Evolutionary conservation across 2,888 invertebrate genomes (phyloP).

Genomic region (Cheiracanthium punctorium): DNA sequence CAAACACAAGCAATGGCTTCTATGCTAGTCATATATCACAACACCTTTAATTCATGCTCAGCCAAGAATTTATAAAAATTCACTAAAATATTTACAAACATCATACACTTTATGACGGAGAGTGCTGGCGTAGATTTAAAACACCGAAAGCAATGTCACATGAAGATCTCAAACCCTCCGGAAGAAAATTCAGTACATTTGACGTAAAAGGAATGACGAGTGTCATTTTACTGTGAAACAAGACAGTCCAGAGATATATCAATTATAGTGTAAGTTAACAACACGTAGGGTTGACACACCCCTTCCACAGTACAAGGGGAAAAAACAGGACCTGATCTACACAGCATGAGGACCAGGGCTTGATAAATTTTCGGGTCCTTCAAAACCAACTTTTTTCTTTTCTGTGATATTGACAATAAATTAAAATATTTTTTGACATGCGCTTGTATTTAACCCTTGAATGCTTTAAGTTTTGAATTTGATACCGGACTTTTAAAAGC

Average conservation of each 20-base stretch:
- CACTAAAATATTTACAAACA: conserved; percentile 58
- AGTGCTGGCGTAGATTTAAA: conserved; percentile 26
- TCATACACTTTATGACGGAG: conserved; percentile 8
- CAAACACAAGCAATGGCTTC: conserved; percentile 46
- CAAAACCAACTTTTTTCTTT: no score
- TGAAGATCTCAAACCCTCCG: not conserved
- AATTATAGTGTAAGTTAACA: not conserved
- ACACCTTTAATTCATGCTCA: conserved; percentile 48
- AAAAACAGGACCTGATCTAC: no score
- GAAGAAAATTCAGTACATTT: not conserved
- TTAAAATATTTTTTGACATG: no score
- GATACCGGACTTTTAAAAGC: no score
- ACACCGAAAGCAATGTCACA: conserved; percentile 35
- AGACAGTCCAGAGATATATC: not conserved
- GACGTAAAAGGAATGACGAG: not conserved
- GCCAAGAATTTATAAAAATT: conserved; percentile 39
- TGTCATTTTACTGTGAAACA: not conserved
- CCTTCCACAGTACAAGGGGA: no score
- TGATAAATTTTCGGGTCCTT: no score
- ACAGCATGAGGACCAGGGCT: no score
- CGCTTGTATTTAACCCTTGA: no score
- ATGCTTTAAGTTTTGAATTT: no score
- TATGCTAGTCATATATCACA: conserved; percentile 61
- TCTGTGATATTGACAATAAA: no score
- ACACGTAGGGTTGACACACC: no score